Percentiles rank a stretch among this genome's conserved stretches.
Conservation (phyloP, 2,888 invertebrate species). For the Pseudococcus longispinus region DNA sequence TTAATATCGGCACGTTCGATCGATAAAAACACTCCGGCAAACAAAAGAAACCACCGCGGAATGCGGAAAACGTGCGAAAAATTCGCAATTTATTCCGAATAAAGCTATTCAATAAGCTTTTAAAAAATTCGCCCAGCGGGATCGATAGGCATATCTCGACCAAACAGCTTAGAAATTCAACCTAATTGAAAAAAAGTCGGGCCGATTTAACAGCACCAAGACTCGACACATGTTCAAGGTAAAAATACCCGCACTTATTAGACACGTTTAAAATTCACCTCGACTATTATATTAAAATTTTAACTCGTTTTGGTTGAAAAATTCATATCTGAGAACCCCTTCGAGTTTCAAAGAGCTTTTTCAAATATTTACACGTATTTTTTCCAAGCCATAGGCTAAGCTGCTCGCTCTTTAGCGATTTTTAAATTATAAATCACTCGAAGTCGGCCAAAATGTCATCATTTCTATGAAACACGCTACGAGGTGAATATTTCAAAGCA, state of each 20-base stretch:
- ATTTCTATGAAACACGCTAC: background rate
- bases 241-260: background rate
- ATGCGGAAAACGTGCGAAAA: background rate
- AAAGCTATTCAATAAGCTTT: background rate
- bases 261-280: background rate
- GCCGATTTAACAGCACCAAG: background rate
- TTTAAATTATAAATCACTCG: constrained; percentile 6
- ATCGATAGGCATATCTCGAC: background rate
- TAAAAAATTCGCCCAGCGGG: background rate
- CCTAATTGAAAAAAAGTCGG: background rate
- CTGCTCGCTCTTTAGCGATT: background rate
- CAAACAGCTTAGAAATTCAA: background rate
- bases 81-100: background rate
- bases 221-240: background rate
- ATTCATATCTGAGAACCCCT: background rate
- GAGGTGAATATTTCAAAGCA: background rate
- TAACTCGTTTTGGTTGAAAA: background rate
- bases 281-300: background rate
- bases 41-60: background rate
- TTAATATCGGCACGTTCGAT: background rate
- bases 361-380: constrained; percentile 24
- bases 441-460: background rate
- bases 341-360: background rate
- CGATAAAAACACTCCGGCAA: background rate
- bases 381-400: background rate